phyloP scores from a whole-genome alignment of 2,797 vertebrate genomes.

The Eremophila alpestris region DNA sequence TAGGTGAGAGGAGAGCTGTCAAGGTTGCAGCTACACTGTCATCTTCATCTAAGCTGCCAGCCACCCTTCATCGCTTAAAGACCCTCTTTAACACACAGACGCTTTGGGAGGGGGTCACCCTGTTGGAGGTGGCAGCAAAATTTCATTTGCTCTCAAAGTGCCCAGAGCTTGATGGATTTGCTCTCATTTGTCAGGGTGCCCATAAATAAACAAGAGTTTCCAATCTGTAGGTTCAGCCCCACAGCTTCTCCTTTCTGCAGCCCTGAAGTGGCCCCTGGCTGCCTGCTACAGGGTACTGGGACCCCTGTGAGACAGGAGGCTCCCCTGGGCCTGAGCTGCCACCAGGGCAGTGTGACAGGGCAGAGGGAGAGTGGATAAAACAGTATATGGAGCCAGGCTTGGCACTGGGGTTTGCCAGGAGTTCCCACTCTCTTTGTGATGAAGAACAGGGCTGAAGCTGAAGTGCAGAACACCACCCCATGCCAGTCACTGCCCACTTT shows the following conservation, averaged over 20 bases:
- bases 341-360: not conserved
- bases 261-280: accelerated
- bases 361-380: not conserved
- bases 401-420: not conserved
- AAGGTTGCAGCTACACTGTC: conserved; percentile 62
- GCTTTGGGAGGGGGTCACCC: not conserved
- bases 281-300: not conserved
- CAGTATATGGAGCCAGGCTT: not conserved
- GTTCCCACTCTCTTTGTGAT: not conserved
- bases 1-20: conserved; percentile 58
- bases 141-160: not conserved
- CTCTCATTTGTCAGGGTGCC: not conserved
- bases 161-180: not conserved
- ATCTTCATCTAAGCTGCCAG: conserved; percentile 65
- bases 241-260: not conserved
- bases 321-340: not conserved
- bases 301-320: accelerated
- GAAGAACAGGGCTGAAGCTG: not conserved
- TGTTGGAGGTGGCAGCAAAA: not conserved
- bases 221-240: not conserved
- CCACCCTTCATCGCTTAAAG: conserved; percentile 43
- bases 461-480: not conserved
- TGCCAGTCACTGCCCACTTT: not conserved
- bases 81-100: not conserved
- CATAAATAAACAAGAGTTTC: not conserved